Evolutionary conservation across 1,140 invertebrate species (phyloP).

Genomic region (Zelostemma sp.): DNA sequence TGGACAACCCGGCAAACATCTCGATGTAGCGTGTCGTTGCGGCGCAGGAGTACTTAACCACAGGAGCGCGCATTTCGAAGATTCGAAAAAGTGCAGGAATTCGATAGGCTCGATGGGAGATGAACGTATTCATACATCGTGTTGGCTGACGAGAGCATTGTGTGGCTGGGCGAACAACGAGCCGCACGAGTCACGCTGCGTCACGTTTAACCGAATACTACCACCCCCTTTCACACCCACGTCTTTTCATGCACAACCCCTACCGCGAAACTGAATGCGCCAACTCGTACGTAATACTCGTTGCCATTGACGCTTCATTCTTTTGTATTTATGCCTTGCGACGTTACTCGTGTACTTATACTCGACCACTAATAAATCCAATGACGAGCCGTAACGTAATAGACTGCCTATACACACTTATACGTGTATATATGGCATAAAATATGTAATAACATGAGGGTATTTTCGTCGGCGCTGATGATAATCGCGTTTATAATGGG

Average conservation of each 20-base stretch:
- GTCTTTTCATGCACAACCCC: slow-evolving; percentile 22
- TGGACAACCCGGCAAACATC: too few species aligned
- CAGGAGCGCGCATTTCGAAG: background rate
- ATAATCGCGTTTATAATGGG: slow-evolving; percentile 43
- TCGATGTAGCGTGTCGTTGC: too few species aligned
- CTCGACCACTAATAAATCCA: slow-evolving; percentile 39
- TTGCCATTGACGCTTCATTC: slow-evolving; percentile 18
- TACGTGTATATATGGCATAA: slow-evolving; percentile 4
- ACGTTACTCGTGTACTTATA: slow-evolving; percentile 36
- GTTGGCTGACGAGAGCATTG: slow-evolving; percentile 59
- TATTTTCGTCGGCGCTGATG: slow-evolving; percentile 35
- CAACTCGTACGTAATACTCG: slow-evolving; percentile 17
- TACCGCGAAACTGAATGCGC: slow-evolving; percentile 21
- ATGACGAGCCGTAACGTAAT: slow-evolving; percentile 34
- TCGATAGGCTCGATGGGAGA: slow-evolving; percentile 43
- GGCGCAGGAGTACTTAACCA: too few species aligned
- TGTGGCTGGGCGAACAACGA: slow-evolving; percentile 54
- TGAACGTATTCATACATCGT: slow-evolving; percentile 37
- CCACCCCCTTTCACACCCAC: slow-evolving; percentile 14
- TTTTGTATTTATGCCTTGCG: slow-evolving; percentile 46
- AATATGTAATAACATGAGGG: slow-evolving; percentile 41
- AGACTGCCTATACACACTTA: slow-evolving; percentile 31
- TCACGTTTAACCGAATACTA: slow-evolving; percentile 52
- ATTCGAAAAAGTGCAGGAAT: slow-evolving; percentile 27
- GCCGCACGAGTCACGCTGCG: slow-evolving; percentile 61